phyloP scores from a whole-genome alignment of 2,888 invertebrate species.

The Rotaria sp. region DNA sequence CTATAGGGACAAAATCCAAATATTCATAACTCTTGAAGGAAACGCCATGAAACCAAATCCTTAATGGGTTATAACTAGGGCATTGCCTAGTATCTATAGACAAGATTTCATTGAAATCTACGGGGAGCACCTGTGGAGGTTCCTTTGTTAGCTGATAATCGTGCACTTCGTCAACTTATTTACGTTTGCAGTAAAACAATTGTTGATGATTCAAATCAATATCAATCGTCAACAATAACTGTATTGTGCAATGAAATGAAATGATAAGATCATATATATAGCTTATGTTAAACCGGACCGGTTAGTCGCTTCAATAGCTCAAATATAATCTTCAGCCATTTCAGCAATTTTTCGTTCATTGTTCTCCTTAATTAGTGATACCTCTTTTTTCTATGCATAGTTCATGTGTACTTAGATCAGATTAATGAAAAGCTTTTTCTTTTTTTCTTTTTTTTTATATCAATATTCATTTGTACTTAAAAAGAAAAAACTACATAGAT shows the following conservation, averaged over 20 bases:
- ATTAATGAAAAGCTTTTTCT: background rate
- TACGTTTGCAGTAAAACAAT: background rate
- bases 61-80: no score
- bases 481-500: background rate
- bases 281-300: conserved; percentile 12
- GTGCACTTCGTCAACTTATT: background rate
- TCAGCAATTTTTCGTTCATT: background rate
- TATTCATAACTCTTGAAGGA: no score
- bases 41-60: no score
- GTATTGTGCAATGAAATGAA: background rate
- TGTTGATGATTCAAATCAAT: background rate
- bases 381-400: background rate
- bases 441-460: background rate
- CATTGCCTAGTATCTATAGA: no score
- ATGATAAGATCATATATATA: background rate
- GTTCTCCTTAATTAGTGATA: background rate
- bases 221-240: background rate
- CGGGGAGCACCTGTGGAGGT: no score
- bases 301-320: background rate
- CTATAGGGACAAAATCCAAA: no score
- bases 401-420: background rate
- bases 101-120: no score
- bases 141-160: conserved; percentile 23
- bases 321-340: background rate
- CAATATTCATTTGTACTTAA: background rate